These are phyloP conservation scores for Chrysemys picta DNA, from an alignment of 2,113 vertebrate species.

Conservation along the genomic window DNA sequence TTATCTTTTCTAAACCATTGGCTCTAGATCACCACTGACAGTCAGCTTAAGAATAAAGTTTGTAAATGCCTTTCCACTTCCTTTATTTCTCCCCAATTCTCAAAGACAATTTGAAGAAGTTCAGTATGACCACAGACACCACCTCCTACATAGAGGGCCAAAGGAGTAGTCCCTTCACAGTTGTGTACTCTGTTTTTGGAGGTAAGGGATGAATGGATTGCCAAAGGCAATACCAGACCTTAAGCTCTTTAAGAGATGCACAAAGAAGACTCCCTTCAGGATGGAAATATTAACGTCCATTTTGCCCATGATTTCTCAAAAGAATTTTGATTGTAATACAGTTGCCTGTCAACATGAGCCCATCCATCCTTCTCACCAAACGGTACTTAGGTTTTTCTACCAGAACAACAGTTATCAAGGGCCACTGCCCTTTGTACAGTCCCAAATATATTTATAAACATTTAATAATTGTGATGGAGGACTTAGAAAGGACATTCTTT, in stretches of 20 bases:
- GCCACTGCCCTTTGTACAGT: neutral
- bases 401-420: neutral
- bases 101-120: neutral
- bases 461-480: neutral
- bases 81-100: neutral
- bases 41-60: neutral
- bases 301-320: neutral
- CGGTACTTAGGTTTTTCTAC: neutral
- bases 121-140: neutral
- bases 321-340: neutral
- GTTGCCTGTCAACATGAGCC: neutral
- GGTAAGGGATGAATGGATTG: neutral
- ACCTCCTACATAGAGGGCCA: neutral
- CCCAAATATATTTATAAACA: rapidly evolving
- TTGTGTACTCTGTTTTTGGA: neutral
- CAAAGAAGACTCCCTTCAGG: neutral
- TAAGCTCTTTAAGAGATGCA: neutral
- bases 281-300: neutral
- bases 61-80: neutral
- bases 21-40: neutral
- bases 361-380: neutral
- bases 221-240: neutral
- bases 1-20: neutral
- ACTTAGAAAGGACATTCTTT: neutral
- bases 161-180: neutral